Conservation (phyloP, 1,140 invertebrate genomes). For the Eurosta solidaginis region DNA sequence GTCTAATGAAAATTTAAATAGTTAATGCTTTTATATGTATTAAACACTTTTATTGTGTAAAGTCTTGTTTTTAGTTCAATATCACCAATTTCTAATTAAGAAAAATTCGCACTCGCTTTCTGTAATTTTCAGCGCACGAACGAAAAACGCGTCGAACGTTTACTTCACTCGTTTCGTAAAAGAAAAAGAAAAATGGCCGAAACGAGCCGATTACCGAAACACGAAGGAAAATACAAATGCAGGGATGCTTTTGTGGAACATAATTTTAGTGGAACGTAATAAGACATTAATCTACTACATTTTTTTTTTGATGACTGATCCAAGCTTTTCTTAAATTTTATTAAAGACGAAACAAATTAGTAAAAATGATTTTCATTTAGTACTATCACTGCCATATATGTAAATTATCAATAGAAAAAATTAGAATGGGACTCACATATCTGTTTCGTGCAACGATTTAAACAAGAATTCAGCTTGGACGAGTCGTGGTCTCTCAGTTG, state of each 20-base stretch:
- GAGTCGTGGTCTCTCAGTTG: too few relatives aligned
- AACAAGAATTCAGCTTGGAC: too few relatives aligned
- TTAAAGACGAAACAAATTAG: too few relatives aligned
- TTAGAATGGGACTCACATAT: too few relatives aligned
- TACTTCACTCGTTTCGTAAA: conserved; percentile 27
- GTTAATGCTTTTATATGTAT: neutral
- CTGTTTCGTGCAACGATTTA: too few relatives aligned
- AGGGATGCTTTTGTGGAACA: conserved; percentile 12
- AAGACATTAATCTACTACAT: neutral
- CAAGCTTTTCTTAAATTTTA: too few relatives aligned
- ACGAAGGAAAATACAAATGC: neutral
- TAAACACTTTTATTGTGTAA: neutral
- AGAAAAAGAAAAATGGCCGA: conserved; percentile 22
- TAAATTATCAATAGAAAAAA: too few relatives aligned
- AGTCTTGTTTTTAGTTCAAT: neutral
- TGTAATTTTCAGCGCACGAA: conserved; percentile 28
- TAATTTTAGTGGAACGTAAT: neutral
- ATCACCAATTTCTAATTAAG: neutral
- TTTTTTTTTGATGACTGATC: too few relatives aligned
- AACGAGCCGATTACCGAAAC: neutral
- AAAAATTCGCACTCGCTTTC: neutral
- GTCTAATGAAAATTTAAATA: conserved; percentile 5
- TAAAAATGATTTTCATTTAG: too few relatives aligned
- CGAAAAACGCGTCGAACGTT: conserved; percentile 28
- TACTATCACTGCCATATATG: too few relatives aligned